Conservation (phyloP, 2,797 vertebrate species). For the Podarcis siculus region DNA sequence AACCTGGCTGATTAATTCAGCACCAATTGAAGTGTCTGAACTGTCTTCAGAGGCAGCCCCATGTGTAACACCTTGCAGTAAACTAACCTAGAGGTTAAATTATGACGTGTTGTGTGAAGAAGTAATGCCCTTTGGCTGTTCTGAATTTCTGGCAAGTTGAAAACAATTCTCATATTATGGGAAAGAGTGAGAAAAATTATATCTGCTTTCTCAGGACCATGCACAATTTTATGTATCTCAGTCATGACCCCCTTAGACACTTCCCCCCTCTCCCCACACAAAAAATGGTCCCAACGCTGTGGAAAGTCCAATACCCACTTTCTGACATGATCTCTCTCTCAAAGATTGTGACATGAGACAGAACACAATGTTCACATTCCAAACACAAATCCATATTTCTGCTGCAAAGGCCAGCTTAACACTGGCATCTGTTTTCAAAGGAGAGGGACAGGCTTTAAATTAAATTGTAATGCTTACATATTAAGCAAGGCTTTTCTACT, state of each 20-base stretch:
- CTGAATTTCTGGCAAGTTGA: neutral
- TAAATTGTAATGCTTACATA: neutral
- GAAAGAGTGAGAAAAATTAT: neutral
- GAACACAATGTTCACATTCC: neutral
- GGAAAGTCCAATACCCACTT: neutral
- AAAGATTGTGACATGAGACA: neutral
- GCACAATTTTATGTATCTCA: neutral
- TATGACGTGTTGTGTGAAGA: neutral
- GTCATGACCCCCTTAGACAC: no score
- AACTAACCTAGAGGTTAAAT: no score
- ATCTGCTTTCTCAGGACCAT: neutral
- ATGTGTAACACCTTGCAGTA: no score
- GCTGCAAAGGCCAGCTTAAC: neutral
- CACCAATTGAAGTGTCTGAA: no score
- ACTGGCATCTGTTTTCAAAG: neutral
- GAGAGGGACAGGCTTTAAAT: neutral
- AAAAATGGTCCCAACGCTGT: neutral
- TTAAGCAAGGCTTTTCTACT: neutral
- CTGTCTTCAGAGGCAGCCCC: no score
- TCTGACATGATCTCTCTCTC: neutral
- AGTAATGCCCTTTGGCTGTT: neutral
- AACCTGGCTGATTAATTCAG: no score
- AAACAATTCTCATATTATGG: neutral
- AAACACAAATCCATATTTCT: neutral
- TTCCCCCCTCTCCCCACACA: neutral